phyloP scores from a whole-genome alignment of 1,140 invertebrate species.

The Himalopsyche phryganea region DNA sequence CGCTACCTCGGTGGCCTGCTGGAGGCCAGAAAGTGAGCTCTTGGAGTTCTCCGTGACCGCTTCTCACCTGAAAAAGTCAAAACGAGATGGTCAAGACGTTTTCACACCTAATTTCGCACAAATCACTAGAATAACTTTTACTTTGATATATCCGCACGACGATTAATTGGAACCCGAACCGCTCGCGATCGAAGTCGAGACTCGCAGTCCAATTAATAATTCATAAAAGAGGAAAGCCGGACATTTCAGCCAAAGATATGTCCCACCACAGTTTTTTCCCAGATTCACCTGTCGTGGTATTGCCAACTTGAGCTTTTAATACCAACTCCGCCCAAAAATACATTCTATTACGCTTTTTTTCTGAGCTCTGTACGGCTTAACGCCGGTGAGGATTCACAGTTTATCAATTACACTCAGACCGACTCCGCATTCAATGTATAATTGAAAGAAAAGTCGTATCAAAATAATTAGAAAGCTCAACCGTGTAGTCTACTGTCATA shows the following conservation, averaged over 20 bases:
- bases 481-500: constrained; percentile 50
- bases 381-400: not conserved
- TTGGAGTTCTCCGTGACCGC: constrained; percentile 2
- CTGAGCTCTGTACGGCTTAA: not conserved
- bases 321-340: constrained; percentile 25
- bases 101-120: not conserved
- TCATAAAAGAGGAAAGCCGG: constrained; percentile 14
- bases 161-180: not conserved
- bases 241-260: constrained; percentile 4
- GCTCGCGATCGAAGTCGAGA: not conserved
- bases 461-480: constrained; percentile 49
- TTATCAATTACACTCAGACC: constrained; percentile 5
- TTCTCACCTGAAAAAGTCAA: constrained; percentile 12
- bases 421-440: not conserved
- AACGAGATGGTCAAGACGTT: not conserved
- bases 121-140: too few species aligned
- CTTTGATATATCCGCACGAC: too few species aligned
- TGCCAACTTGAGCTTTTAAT: constrained; percentile 7
- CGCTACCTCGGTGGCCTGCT: constrained; percentile 9
- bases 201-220: constrained; percentile 9
- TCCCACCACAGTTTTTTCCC: constrained; percentile 7
- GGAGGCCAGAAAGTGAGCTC: constrained; percentile 7
- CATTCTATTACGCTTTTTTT: constrained; percentile 2
- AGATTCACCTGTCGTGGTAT: constrained; percentile 22
- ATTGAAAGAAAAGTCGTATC: constrained; percentile 13